These are phyloP conservation scores for Phymastichus coffea DNA, from an alignment of 1,140 invertebrate genomes.

Conservation along the genomic window DNA sequence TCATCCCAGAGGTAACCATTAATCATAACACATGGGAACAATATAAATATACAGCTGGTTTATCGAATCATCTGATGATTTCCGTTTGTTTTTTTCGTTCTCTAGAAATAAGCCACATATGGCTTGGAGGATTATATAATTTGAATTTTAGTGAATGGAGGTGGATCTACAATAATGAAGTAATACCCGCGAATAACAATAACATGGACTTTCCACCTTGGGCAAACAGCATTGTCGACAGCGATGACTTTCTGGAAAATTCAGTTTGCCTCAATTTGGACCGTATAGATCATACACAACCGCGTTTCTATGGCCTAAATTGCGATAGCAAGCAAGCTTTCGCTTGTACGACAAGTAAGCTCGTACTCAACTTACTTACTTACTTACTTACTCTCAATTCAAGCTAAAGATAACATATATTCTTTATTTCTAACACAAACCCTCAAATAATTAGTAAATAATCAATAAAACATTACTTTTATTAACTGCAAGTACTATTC, in stretches of 20 bases:
- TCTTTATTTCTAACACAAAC: too few species aligned
- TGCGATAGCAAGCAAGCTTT: conserved; percentile 38
- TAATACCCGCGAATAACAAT: conserved; percentile 28
- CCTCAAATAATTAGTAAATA: too few species aligned
- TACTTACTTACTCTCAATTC: conserved; percentile 3
- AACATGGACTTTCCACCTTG: conserved; percentile 33
- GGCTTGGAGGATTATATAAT: conserved; percentile 32
- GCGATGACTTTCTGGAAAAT: conserved; percentile 20
- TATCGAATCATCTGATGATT: too few species aligned
- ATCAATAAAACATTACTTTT: too few species aligned
- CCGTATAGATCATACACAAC: conserved; percentile 34
- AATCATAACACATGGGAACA: too few species aligned
- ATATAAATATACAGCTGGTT: too few species aligned
- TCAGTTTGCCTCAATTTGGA: conserved; percentile 39
- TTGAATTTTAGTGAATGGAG: conserved; percentile 30
- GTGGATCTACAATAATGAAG: conserved; percentile 32
- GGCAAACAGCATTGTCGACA: conserved; percentile 25
- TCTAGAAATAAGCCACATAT: too few species aligned
- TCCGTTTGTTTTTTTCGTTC: too few species aligned
- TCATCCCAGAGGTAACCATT: conserved; percentile 39
- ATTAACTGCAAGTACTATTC: too few species aligned
- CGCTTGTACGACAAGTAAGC: conserved; percentile 38
- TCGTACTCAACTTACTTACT: too few species aligned
- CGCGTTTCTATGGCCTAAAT: conserved; percentile 39
- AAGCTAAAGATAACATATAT: neutral